Evolutionary conservation across 2,888 invertebrate genomes (phyloP).

Genomic region (Drosophila infuscata): DNA sequence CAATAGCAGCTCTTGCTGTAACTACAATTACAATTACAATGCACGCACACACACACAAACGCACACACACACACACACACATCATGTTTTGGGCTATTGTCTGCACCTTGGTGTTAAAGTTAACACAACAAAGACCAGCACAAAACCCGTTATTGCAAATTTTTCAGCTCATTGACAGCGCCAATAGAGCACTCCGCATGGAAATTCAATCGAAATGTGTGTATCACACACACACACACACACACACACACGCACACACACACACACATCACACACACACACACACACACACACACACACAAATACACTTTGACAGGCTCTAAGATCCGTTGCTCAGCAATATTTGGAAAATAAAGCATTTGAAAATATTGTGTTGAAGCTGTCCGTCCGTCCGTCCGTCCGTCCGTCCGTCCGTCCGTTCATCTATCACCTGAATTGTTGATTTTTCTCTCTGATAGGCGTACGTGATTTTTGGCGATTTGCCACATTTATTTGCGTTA

Average conservation of each 20-base stretch:
- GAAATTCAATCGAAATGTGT: not conserved
- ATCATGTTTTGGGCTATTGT: slow-evolving; percentile 48
- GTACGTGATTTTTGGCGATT: slow-evolving; percentile 74
- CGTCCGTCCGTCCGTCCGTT: not conserved
- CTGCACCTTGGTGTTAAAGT: slow-evolving; percentile 47
- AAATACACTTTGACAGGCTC: not conserved
- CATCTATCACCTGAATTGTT: slow-evolving; percentile 2
- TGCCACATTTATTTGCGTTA: slow-evolving; percentile 65
- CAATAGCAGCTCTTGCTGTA: slow-evolving; percentile 48
- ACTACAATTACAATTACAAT: slow-evolving; percentile 60
- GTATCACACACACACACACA: not conserved
- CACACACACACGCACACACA: not conserved
- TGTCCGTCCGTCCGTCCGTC: not conserved
- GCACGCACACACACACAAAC: slow-evolving; percentile 17
- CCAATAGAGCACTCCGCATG: slow-evolving; percentile 44
- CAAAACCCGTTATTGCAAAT: slow-evolving; percentile 57
- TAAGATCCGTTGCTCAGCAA: not conserved
- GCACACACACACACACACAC: slow-evolving; percentile 18
- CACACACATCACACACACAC: not conserved
- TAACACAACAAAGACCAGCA: slow-evolving; percentile 44
- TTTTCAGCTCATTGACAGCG: slow-evolving; percentile 63
- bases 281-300: not conserved
- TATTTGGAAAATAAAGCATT: slow-evolving; percentile 25
- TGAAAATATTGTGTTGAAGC: slow-evolving; percentile 6
- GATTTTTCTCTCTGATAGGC: slow-evolving; percentile 18